phyloP scores from a whole-genome alignment of 2,113 vertebrate genomes.

The Edolisoma coerulescens region DNA sequence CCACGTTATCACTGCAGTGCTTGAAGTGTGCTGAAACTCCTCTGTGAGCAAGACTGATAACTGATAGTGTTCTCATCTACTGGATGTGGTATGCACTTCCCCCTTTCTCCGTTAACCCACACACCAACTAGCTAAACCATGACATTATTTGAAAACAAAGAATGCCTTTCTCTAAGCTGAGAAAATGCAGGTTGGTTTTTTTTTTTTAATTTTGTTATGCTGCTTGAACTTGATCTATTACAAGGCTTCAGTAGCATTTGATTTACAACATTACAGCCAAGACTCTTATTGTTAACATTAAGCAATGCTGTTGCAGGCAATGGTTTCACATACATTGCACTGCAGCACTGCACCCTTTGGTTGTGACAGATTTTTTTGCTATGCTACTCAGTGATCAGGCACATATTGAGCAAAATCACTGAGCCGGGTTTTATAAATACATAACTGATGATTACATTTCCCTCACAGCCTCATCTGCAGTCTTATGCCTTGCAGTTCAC shows the following conservation, averaged over 20 bases:
- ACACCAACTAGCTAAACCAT: neutral
- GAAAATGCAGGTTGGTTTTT: neutral
- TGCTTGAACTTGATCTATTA: neutral
- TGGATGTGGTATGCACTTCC: neutral
- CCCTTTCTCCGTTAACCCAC: neutral
- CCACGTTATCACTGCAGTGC: fast-evolving
- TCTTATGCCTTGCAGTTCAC: neutral
- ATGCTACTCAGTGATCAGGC: neutral
- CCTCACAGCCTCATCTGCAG: neutral
- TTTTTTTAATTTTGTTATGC: neutral
- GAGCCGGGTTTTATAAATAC: constrained; percentile 26
- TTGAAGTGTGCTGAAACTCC: neutral
- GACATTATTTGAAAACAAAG: neutral
- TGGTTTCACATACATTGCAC: neutral
- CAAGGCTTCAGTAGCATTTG: neutral
- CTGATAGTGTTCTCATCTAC: neutral
- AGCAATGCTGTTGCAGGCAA: neutral
- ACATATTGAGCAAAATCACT: constrained; percentile 13
- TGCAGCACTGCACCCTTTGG: neutral
- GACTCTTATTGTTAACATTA: neutral
- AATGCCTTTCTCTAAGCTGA: neutral
- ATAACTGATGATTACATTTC: neutral
- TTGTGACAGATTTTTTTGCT: neutral
- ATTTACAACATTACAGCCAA: constrained; percentile 10
- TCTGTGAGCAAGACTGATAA: neutral